Base-by-base conservation (phyloP, 1,140 invertebrate species). In the Heliconius hermathena region DNA sequence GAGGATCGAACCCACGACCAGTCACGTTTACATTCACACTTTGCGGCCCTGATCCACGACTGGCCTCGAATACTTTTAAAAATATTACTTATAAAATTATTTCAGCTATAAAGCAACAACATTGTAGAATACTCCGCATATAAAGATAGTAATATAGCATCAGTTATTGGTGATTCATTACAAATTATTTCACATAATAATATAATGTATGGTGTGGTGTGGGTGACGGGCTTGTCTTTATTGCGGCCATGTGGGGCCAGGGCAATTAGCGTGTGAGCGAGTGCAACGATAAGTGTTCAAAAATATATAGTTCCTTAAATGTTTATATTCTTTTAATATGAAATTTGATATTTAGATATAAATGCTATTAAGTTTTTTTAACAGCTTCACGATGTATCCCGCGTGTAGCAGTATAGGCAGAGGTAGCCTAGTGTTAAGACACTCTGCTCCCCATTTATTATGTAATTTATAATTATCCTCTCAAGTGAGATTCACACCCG, bases 191-290 rank as follows among this genome's bases (percentile, higher is more conserved):
- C 36, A 73, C n/a, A 41, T 41, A 41, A 73, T 38, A 41, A 73
- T 38, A 22, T 38, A 41, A 22, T 46, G 2, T 73, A 41, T 73
- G 41, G 71, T 73, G 71, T 73, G 71, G 71, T 73, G 71, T 73
- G 71, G 71, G 38, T 38, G 70, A 36, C 33, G 36, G 1, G 46
- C 66, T 70, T 70, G 66, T 71, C 70, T 71, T 71, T 71, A 71
- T 71, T 36, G 36, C 20, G 70, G 20, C 70, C 70, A 71, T 71
- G 33, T 71, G 70, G 73, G 52, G 52, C 57, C 73, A 38, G 38
- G 38, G 38, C 38, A 38, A 38, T 38, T 38, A 9, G 38, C 38
- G 38, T 38, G 13, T 66, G 57, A 66, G 57, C 57, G 57, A 66
- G 57, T 29, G 57, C 20, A 57, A 22, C 11, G 6, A 8, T 57